phyloP scores from a whole-genome alignment of 2,113 vertebrate species.

The Rhineura floridana region DNA sequence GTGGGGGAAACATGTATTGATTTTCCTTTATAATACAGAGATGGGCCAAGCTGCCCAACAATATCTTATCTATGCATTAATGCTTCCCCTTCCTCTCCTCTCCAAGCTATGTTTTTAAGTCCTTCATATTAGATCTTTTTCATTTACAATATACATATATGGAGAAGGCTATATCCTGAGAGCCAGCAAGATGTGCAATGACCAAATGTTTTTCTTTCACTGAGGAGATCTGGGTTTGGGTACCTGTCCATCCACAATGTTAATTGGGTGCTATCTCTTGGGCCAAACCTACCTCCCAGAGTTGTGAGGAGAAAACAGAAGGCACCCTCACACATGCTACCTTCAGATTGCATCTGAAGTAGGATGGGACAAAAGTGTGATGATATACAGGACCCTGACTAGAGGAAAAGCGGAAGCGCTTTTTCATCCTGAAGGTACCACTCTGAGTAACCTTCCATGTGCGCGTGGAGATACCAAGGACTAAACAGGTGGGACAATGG shows the following conservation, averaged over 20 bases:
- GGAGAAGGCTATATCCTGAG: neutral
- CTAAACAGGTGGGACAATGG: too few species aligned
- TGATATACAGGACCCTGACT: neutral
- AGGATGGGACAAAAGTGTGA: neutral
- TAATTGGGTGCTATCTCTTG: neutral
- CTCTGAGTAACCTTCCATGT: too few species aligned
- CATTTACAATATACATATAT: neutral
- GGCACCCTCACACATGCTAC: neutral
- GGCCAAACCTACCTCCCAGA: neutral
- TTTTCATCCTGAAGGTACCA: too few species aligned
- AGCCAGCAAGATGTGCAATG: neutral
- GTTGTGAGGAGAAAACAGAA: neutral
- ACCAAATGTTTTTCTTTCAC: neutral
- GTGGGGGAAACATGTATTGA: neutral
- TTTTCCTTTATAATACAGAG: neutral
- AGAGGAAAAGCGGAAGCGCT: too few species aligned
- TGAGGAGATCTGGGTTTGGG: neutral
- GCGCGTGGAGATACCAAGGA: too few species aligned
- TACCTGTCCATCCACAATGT: neutral
- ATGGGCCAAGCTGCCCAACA: neutral
- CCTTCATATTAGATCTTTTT: too few species aligned
- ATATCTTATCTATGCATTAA: neutral
- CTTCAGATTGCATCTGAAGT: neutral
- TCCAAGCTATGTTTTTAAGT: neutral
- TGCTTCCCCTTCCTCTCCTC: neutral